Conservation (phyloP, 2,113 vertebrate genomes). For the Epinephelus fuscoguttatus region DNA sequence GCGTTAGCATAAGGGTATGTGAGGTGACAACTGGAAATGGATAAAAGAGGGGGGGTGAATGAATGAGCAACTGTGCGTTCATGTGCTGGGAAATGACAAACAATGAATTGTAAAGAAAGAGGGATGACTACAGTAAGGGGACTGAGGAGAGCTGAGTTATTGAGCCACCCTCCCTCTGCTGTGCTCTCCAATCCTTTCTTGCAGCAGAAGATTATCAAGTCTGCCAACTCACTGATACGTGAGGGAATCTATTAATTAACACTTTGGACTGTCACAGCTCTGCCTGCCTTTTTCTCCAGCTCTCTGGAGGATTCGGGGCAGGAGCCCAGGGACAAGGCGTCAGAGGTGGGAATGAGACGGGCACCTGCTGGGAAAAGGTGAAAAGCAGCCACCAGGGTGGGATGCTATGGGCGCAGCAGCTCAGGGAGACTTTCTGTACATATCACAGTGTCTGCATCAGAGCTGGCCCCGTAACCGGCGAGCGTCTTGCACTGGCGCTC, state of each 20-base stretch:
- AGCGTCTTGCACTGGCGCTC: constrained; percentile 5
- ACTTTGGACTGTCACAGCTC: constrained; percentile 15
- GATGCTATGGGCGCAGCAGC: constrained; percentile 14
- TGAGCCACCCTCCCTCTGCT: neutral
- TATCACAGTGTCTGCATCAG: constrained; percentile 16
- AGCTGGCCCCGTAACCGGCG: neutral
- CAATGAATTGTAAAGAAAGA: constrained; percentile 57
- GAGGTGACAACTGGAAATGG: constrained; percentile 39
- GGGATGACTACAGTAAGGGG: neutral
- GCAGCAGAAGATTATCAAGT: constrained; percentile 30
- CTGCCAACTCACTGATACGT: constrained; percentile 35
- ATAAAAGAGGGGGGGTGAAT: constrained; percentile 4
- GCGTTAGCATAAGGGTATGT: constrained; percentile 13
- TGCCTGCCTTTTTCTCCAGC: neutral
- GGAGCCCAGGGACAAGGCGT: neutral
- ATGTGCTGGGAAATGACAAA: constrained; percentile 52
- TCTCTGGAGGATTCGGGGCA: neutral
- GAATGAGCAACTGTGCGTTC: constrained; percentile 31
- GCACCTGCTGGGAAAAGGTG: constrained; percentile 6
- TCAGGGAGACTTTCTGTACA: neutral
- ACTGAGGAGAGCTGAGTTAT: constrained; percentile 39
- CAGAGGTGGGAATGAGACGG: constrained; percentile 15
- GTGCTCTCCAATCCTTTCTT: neutral
- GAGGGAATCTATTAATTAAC: constrained; percentile 57
- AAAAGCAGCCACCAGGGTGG: constrained; percentile 1